These are phyloP conservation scores for Nephrotoma guestfalica DNA, from an alignment of 2,888 invertebrate genomes.

Conservation along the genomic window DNA sequence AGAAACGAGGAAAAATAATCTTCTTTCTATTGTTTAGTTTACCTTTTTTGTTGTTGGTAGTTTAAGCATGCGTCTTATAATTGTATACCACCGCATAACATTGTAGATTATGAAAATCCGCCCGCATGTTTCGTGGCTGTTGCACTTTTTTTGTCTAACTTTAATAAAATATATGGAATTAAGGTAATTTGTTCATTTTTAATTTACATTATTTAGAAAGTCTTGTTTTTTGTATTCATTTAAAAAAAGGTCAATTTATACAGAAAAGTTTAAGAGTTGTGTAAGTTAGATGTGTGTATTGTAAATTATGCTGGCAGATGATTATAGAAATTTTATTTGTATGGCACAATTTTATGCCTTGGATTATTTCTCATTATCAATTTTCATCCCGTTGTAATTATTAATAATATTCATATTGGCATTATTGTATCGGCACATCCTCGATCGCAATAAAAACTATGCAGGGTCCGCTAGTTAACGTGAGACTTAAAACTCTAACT, in stretches of 20 bases:
- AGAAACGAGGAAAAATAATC: not conserved
- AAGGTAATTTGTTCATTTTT: not conserved
- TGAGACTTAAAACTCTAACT: too few species aligned
- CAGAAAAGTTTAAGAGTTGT: not conserved
- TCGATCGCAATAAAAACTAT: too few species aligned
- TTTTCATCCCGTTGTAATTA: too few species aligned
- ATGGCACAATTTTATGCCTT: not conserved
- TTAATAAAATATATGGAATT: not conserved
- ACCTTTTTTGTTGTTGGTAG: not conserved
- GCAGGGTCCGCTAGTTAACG: too few species aligned
- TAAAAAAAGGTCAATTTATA: not conserved
- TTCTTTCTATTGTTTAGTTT: not conserved
- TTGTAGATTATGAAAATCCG: not conserved
- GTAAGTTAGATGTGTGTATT: not conserved
- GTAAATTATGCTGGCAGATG: not conserved
- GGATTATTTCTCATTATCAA: too few species aligned
- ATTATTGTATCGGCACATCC: too few species aligned
- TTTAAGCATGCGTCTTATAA: not conserved
- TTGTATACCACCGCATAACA: not conserved
- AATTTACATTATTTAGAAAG: not conserved
- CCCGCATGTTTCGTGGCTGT: conserved; percentile 1
- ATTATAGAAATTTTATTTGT: not conserved
- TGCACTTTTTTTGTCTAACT: conserved; percentile 4
- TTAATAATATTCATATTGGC: too few species aligned
- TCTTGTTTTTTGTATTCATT: not conserved